Conservation (phyloP, 2,797 vertebrate genomes). For the Todus mexicanus region DNA sequence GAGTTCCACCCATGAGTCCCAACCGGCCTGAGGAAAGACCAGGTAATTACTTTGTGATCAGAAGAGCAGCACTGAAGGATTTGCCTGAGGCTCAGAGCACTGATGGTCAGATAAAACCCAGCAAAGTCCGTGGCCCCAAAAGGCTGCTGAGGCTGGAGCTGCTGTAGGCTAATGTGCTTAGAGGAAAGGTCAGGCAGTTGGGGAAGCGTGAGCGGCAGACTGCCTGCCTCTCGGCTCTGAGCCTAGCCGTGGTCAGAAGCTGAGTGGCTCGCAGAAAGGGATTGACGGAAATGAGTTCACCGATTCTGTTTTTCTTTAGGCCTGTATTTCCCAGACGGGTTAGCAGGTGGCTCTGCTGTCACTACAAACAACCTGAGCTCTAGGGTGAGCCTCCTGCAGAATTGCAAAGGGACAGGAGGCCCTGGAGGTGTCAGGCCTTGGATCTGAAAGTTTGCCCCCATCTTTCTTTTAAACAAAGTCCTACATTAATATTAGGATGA, state of each 20-base stretch:
- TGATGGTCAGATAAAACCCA: neutral
- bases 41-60: constrained; percentile 40
- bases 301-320: neutral
- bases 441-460: neutral
- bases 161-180: constrained; percentile 8
- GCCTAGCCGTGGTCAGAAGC: neutral
- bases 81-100: constrained; percentile 27
- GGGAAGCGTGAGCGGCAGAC: neutral
- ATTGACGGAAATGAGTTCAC: neutral
- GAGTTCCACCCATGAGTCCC: constrained; percentile 8
- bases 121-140: neutral
- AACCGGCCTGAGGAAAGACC: constrained; percentile 1
- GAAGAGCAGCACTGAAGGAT: constrained; percentile 23
- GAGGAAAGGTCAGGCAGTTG: constrained; percentile 50
- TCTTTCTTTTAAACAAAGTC: neutral
- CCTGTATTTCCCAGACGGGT: neutral
- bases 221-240: neutral
- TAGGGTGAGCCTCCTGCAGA: neutral
- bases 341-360: neutral
- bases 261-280: neutral
- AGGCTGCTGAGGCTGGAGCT: neutral
- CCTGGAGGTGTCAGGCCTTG: neutral
- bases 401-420: neutral
- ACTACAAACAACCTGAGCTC: neutral
- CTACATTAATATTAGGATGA: neutral